phyloP scores from a whole-genome alignment of 2,797 vertebrate species.

The Typhlichthys eigenmanni region DNA sequence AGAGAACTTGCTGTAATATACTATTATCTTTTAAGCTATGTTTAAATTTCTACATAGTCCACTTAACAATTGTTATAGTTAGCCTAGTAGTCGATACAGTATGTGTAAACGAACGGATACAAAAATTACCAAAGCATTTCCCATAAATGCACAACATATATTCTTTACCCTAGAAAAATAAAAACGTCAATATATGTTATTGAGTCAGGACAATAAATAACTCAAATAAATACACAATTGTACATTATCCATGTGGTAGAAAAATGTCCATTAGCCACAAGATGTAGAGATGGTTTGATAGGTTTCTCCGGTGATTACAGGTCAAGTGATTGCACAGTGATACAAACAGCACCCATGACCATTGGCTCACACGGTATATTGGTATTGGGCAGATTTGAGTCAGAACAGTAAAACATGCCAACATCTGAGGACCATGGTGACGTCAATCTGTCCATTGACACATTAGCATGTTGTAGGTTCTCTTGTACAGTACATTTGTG shows the following conservation, averaged over 20 bases:
- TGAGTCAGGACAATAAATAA: constrained; percentile 65
- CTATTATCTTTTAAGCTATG: neutral
- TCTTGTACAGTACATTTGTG: constrained; percentile 38
- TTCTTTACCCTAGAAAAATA: constrained; percentile 34
- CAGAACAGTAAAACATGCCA: constrained; percentile 6
- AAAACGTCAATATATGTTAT: constrained; percentile 27
- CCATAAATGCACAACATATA: constrained; percentile 42
- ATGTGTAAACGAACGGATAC: constrained; percentile 11
- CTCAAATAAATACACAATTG: constrained; percentile 66
- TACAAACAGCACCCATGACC: constrained; percentile 59
- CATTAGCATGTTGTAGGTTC: constrained; percentile 45
- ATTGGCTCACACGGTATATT: constrained; percentile 29
- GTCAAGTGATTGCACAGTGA: constrained; percentile 50
- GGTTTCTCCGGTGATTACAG: constrained; percentile 16
- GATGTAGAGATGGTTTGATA: constrained; percentile 2
- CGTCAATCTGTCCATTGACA: constrained; percentile 18
- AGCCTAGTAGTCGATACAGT: too few species aligned
- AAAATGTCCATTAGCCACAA: constrained; percentile 36
- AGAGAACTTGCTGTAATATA: neutral
- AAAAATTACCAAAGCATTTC: constrained; percentile 16
- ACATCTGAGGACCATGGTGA: neutral
- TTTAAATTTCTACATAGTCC: constrained; percentile 4
- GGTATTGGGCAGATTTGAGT: constrained; percentile 25
- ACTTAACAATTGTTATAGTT: neutral
- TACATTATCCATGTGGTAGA: constrained; percentile 39